Percentiles rank a stretch among this genome's conserved stretches.
Evolutionary conservation across 2,797 vertebrate species (phyloP).

Genomic region (Sparidentex hasta): DNA sequence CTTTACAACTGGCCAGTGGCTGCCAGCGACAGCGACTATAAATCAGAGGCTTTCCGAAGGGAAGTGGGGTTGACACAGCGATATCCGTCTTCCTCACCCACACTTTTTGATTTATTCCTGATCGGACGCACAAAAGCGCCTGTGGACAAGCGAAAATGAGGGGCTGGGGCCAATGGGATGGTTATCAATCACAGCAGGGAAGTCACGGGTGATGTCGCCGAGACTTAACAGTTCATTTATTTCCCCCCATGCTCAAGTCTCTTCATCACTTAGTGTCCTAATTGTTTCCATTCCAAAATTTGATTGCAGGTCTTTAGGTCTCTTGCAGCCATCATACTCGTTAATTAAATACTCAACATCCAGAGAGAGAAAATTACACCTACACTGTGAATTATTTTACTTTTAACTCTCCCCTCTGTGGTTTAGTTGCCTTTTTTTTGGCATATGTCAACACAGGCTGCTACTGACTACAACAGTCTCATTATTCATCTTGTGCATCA

Average conservation of each 20-base stretch:
- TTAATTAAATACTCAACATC: conserved; percentile 82
- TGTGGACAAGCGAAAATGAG: conserved; percentile 83
- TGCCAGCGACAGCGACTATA: conserved; percentile 80
- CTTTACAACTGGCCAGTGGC: conserved; percentile 81
- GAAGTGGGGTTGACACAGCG: conserved; percentile 81
- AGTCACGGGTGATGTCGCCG: conserved; percentile 81
- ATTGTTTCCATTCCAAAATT: conserved; percentile 83
- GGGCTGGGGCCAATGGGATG: conserved; percentile 80
- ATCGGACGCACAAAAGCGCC: conserved; percentile 85
- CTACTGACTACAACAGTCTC: conserved; percentile 33
- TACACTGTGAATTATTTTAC: conserved; percentile 32
- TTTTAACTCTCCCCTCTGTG: conserved; percentile 39
- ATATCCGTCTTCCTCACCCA: conserved; percentile 86
- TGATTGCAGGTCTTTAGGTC: conserved; percentile 79
- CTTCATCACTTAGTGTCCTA: conserved; percentile 84
- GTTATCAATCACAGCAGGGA: conserved; percentile 85
- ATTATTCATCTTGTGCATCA: conserved; percentile 58
- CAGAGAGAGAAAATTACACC: conserved; percentile 65
- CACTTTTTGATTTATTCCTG: conserved; percentile 88
- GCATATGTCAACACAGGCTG: conserved; percentile 38
- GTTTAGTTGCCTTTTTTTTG: conserved; percentile 20
- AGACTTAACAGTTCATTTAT: conserved; percentile 86
- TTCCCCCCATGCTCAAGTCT: conserved; percentile 77
- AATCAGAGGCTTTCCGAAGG: conserved; percentile 85
- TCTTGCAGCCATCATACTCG: conserved; percentile 69